Base-by-base conservation (phyloP, 2,113 vertebrate genomes). In the Procavia capensis region DNA sequence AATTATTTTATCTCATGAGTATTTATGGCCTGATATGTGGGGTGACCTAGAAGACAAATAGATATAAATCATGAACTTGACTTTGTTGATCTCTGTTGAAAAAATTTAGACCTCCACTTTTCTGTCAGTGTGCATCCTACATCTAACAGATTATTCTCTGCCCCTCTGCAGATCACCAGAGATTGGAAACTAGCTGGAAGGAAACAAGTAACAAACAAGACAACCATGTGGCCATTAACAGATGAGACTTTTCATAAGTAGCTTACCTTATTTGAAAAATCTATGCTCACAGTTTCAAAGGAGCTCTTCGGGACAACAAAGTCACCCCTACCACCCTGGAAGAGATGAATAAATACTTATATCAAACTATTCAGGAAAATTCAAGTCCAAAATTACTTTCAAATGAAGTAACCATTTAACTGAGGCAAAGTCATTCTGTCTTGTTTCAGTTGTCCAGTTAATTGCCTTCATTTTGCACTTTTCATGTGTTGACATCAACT, bases 401-500 rank as follows among this genome's bases (percentile, higher is more conserved):
- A 94, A 87, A 16, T 41, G 31, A 92, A 66, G 50, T 87, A 82
- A 90, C 39, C n/a, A 85, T 87, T 81, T 79, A 82, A 95, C 43
- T 50, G 64, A 96, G 11, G 68, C 50, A 79, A 93, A 81, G 84
- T 43, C n/a, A 25, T 79, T 95, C 39, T 34, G 41, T 93, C 96
- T 94, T 93, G 76, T 61, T 97, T 27, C 59, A 93, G 11, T 80
- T 94, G 94, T 66, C 63, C 54, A 87, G 70, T 86, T 94, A 95
- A 94, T 70, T 94, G 34, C n/a, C 59, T 91, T 85, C 14, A 57
- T 54, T 91, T 89, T 96, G 45, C 16, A 29, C 22, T 78, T 95
- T 95, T 61, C 45, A 43, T 79, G 31, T 90, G 66, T 87, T 94
- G 50, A 88, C 84, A 94, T 84, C 16, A 74, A 34, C 29, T 86